A percentile compares a stretch with the other conserved stretches of the same genome.
Evolutionary conservation across 2,113 vertebrate species (phyloP).

Genomic region (Nipponia nippon): DNA sequence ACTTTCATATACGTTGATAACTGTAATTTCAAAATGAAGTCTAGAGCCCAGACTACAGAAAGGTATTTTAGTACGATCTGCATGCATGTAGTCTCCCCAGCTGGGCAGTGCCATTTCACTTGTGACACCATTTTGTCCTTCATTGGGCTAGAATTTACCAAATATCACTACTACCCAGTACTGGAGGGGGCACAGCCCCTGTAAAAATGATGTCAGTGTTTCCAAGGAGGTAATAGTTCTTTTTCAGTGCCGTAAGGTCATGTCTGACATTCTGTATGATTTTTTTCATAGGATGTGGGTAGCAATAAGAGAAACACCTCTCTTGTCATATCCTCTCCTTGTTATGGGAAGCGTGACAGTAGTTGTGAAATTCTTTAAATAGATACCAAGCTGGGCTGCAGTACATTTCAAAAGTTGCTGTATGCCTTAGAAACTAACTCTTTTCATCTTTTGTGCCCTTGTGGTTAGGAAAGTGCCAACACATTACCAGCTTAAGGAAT

Average conservation of each 20-base stretch:
- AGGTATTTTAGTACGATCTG: not conserved
- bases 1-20: not conserved
- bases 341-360: not conserved
- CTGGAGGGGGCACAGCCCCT: not conserved
- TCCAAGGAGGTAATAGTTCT: not conserved
- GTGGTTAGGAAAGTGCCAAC: not conserved
- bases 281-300: not conserved
- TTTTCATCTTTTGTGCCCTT: not conserved
- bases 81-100: fast-evolving
- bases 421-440: not conserved
- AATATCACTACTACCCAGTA: not conserved
- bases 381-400: not conserved
- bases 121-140: not conserved
- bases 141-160: not conserved
- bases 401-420: not conserved
- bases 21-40: not conserved
- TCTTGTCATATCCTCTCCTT: not conserved
- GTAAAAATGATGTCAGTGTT: not conserved
- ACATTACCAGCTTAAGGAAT: not conserved
- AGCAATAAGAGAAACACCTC: not conserved
- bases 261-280: not conserved
- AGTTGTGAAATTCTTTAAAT: not conserved
- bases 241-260: not conserved
- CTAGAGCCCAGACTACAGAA: not conserved
- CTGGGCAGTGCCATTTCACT: not conserved